Percentiles rank a stretch among this genome's conserved stretches.
Evolutionary conservation across 2,113 vertebrate species (phyloP).

Genomic region (Herpailurus yagouaroundi): DNA sequence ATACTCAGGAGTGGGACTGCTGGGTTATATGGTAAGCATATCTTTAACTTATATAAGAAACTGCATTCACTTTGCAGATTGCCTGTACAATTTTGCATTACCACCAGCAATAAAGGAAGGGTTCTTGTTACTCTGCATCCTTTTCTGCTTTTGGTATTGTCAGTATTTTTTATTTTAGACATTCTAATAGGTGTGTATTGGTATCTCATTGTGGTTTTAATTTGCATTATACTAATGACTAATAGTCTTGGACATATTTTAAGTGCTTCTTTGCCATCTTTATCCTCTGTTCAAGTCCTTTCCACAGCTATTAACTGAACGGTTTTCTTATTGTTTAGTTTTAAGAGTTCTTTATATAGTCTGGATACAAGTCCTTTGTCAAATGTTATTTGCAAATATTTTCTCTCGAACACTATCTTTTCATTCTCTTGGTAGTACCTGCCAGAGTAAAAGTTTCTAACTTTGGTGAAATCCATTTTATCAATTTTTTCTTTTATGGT

Average conservation of each 20-base stretch:
- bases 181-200: background rate
- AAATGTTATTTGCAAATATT: background rate
- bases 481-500: background rate
- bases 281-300: background rate
- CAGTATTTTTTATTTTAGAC: background rate
- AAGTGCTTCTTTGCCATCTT: background rate
- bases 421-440: background rate
- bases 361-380: background rate
- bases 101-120: background rate
- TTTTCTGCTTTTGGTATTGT: background rate
- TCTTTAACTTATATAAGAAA: background rate
- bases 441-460: background rate
- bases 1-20: background rate
- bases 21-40: background rate
- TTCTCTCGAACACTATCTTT: background rate
- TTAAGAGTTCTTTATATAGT: background rate
- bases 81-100: background rate
- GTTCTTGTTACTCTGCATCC: background rate
- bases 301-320: background rate
- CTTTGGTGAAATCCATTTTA: background rate
- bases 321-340: background rate
- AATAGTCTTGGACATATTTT: background rate
- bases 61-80: background rate
- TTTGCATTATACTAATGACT: background rate
- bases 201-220: background rate